phyloP scores from a whole-genome alignment of 2,113 vertebrate species.

The Nycticebus coucang region DNA sequence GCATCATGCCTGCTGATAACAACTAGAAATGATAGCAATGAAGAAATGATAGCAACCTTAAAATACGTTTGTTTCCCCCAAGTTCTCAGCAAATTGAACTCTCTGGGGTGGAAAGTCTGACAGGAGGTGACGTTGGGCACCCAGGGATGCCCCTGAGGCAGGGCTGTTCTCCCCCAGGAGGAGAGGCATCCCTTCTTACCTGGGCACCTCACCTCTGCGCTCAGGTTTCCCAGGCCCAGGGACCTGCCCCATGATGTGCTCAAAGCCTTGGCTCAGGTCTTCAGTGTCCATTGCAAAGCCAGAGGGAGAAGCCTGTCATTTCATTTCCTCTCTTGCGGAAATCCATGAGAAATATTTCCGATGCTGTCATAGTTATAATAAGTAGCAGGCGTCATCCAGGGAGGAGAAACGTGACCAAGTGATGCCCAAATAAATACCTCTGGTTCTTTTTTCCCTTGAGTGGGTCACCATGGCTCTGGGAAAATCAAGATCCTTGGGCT shows the following conservation, averaged over 20 bases:
- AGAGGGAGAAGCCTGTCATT: not conserved
- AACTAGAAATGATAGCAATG: not conserved
- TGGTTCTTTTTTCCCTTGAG: not conserved
- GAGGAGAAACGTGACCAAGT: not conserved
- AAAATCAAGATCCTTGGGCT: not conserved
- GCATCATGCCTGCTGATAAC: not conserved
- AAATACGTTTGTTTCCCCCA: too few species aligned
- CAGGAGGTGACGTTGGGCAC: not conserved
- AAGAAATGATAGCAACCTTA: not conserved
- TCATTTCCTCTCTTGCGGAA: not conserved
- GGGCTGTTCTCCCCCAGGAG: accelerated
- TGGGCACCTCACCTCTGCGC: too few species aligned
- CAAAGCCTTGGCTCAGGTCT: not conserved
- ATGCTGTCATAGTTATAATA: constrained; percentile 41
- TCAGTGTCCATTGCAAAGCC: not conserved
- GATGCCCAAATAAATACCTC: not conserved
- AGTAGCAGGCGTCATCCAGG: constrained; percentile 28
- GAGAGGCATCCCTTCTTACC: not conserved
- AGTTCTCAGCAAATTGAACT: not conserved
- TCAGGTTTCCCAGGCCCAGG: not conserved
- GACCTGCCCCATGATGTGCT: accelerated
- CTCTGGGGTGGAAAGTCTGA: too few species aligned
- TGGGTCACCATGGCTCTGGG: not conserved
- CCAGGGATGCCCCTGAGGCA: accelerated
- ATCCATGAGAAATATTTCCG: constrained; percentile 30